Base-by-base conservation (phyloP, 2,797 vertebrate genomes). In the Heterohyrax brucei region DNA sequence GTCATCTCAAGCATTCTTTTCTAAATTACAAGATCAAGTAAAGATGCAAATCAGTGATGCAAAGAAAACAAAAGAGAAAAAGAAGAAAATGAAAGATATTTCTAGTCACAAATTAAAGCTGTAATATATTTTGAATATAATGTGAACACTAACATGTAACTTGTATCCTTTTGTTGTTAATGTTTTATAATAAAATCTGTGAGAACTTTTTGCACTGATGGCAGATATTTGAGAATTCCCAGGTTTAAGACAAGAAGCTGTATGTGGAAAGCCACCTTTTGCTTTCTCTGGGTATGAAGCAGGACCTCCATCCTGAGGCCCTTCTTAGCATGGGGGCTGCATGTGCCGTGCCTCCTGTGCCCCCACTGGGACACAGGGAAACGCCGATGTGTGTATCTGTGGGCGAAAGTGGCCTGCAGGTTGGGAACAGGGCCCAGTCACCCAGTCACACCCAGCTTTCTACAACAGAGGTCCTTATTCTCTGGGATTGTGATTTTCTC, bases 1-100 rank as follows among this genome's bases (percentile, higher is more conserved):
- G 28, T 99, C 99, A 0, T 99, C 99, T 87, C 99, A 99, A 84
- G 99, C 99, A 1, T 99, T 99, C 99, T 99, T 99, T 98, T 99
- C 99, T 80, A 99, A 99, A 96, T 98, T 99, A 82, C 99, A 99
- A 98, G 99, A 99, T 97, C 99, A 99, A 98, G 99, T 99, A 13
- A 99, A 99, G 98, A 99, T 99, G 98, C 99, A 99, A 98, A 99
- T 99, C 97, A 99, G 98, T 98, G 98, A 99, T 59, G 98, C 98
- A n/a, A 99, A 98, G 94, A 98, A 98, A 91, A 97, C 97, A 88
- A 97, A 98, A 33, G 98, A 99, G 97, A 99, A 99, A 97, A 99
- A 99, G 93, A 99, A 99, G 98, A 98, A 99, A 93, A 98, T 97
- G 62, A 99, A 98, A 94, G 97, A 98, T n/a, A 48, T 99, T 76